Percentiles rank a stretch among this genome's conserved stretches.
phyloP scores from a whole-genome alignment of 2,113 vertebrate species.

The Pygoscelis antarcticus region DNA sequence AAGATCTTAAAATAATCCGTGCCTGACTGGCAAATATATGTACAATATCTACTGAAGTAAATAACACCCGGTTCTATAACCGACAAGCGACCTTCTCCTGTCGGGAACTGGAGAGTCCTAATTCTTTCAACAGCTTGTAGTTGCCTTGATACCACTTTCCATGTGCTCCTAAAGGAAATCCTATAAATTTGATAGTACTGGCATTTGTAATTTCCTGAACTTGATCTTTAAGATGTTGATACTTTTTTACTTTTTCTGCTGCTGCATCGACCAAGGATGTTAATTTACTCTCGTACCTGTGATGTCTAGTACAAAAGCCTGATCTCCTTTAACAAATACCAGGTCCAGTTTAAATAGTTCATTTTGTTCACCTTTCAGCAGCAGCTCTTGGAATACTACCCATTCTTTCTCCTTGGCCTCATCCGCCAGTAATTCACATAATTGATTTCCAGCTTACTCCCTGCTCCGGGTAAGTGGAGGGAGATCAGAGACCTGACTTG shows the following conservation, averaged over 20 bases:
- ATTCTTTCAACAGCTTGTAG: neutral
- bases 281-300: neutral
- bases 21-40: neutral
- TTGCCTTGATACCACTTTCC: neutral
- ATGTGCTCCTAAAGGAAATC: neutral
- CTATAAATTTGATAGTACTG: neutral
- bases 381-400: neutral
- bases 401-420: neutral
- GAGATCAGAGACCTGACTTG: neutral
- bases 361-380: neutral
- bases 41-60: neutral
- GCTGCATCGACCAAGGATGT: neutral
- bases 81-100: neutral
- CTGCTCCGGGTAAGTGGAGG: neutral
- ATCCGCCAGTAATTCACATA: neutral
- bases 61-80: neutral
- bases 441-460: neutral
- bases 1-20: neutral
- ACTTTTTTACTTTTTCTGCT: neutral
- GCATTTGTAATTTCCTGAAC: neutral
- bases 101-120: neutral
- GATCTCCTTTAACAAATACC: neutral
- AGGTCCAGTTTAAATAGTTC: neutral
- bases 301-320: neutral
- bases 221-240: neutral